These are phyloP conservation scores for Nephrotoma flavescens DNA, from an alignment of 2,888 invertebrate species.

Conservation along the genomic window DNA sequence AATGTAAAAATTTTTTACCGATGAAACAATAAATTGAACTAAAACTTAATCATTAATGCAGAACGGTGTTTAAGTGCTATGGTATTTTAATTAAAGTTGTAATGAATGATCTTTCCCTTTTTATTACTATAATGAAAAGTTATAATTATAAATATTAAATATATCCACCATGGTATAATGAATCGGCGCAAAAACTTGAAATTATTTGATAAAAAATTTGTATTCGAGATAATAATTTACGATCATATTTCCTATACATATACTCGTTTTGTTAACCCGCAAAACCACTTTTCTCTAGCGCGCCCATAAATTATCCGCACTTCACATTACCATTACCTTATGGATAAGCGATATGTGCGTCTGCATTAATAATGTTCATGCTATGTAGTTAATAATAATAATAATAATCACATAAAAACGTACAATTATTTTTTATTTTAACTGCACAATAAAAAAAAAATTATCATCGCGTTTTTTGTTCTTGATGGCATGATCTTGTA, in stretches of 20 bases:
- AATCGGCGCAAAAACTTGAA: background rate
- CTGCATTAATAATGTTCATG: background rate
- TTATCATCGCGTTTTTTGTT: background rate
- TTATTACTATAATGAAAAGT: background rate
- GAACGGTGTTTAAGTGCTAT: background rate
- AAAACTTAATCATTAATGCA: background rate
- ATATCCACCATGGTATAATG: background rate
- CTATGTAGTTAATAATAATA: background rate
- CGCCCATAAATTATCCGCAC: background rate
- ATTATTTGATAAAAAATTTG: background rate
- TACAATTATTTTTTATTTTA: background rate
- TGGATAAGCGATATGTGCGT: background rate
- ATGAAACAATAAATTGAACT: too few species aligned
- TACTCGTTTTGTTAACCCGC: background rate
- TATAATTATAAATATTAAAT: background rate
- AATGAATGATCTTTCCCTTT: background rate
- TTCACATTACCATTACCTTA: background rate
- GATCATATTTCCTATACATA: background rate
- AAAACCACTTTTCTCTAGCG: background rate
- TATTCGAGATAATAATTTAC: background rate
- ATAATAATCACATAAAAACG: background rate
- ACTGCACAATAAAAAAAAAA: background rate
- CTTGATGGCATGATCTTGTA: background rate
- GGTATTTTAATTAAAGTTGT: background rate
- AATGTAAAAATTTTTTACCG: too few species aligned